These are phyloP conservation scores for Pteropus rufus DNA, from an alignment of 2,797 vertebrate genomes.

Conservation along the genomic window DNA sequence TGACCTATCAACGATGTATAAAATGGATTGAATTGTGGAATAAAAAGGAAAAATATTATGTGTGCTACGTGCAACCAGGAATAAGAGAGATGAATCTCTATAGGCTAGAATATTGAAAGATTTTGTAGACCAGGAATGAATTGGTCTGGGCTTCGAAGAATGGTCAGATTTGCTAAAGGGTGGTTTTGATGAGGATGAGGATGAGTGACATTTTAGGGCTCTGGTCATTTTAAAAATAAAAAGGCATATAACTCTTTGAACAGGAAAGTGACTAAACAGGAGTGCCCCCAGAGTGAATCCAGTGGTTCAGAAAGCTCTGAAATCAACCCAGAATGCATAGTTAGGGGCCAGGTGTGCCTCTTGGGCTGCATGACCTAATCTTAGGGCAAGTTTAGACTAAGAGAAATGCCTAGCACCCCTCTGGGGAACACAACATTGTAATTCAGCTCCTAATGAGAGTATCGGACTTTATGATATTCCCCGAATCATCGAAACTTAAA, in stretches of 20 bases:
- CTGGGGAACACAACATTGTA: neutral
- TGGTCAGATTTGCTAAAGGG: neutral
- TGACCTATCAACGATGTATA: neutral
- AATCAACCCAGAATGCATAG: neutral
- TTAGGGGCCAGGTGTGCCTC: neutral
- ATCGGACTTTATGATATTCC: neutral
- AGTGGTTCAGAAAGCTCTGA: neutral
- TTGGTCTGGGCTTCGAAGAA: neutral
- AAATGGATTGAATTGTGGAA: neutral
- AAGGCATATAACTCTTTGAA: neutral
- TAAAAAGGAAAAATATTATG: neutral
- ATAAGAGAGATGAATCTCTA: neutral
- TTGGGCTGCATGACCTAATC: neutral
- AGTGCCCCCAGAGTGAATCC: neutral
- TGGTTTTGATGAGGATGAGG: neutral
- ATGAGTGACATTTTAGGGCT: neutral
- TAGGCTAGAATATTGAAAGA: neutral
- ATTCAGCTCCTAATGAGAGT: neutral
- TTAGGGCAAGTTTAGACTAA: neutral
- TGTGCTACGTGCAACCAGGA: neutral
- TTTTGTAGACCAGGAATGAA: neutral
- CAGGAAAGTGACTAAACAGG: neutral
- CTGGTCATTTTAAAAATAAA: neutral
- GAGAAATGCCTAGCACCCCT: neutral
- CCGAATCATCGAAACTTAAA: neutral